Conservation (phyloP, 1,140 invertebrate species). For the Stegodyphus dumicola region DNA sequence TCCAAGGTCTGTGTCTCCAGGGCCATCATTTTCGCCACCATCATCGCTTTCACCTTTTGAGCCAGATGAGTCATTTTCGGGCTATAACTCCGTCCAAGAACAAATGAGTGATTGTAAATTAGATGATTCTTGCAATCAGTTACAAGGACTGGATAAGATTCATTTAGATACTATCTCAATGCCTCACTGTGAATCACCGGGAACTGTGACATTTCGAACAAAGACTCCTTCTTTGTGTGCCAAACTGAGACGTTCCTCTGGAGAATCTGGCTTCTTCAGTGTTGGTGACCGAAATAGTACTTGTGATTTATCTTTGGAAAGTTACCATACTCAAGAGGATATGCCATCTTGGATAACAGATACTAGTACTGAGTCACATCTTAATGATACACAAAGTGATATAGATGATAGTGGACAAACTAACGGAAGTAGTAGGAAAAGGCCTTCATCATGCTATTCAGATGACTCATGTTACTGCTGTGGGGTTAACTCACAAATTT, state of each 20-base stretch:
- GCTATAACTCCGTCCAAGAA: constrained; percentile 50
- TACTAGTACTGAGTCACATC: background rate
- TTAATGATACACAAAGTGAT: constrained; percentile 21
- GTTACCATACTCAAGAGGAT: constrained; percentile 35
- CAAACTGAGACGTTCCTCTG: constrained; percentile 79
- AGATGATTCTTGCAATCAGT: constrained; percentile 9
- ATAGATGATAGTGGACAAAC: background rate
- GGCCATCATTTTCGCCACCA: constrained; percentile 16
- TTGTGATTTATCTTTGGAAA: constrained; percentile 63
- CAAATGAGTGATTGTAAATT: constrained; percentile 51
- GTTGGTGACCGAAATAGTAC: constrained; percentile 74
- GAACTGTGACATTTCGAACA: constrained; percentile 14
- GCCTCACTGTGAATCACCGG: background rate
- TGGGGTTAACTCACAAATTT: constrained; percentile 2
- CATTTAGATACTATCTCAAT: constrained; percentile 4
- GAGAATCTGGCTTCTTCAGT: constrained; percentile 89
- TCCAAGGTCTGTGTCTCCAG: constrained; percentile 45
- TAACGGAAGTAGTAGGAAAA: constrained; percentile 21
- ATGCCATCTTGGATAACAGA: constrained; percentile 38
- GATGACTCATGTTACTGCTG: constrained; percentile 49
- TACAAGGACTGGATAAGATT: background rate
- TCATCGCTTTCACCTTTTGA: constrained; percentile 52
- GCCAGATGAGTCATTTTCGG: constrained; percentile 25
- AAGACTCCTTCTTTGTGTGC: constrained; percentile 65
- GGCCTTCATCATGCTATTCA: constrained; percentile 47